Evolutionary conservation across 1,140 invertebrate genomes (phyloP), one percentile per base, ranked within the genome.

Genomic region (Psix sp.): DNA sequence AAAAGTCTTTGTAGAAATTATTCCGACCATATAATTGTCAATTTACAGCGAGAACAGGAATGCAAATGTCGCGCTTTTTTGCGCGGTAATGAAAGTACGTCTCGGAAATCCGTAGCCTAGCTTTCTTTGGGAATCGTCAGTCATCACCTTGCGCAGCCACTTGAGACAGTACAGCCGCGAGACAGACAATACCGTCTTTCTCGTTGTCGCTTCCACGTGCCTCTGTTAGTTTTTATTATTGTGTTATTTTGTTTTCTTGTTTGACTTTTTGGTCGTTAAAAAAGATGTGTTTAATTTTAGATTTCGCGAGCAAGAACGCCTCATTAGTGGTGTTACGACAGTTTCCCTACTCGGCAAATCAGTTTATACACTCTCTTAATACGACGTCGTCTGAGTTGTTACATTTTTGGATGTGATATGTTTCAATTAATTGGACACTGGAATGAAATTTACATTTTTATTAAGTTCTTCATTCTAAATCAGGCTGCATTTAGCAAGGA

Each of bases 91-190:
- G 17, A 57, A 62, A 54, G 35, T 60, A 9, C 39, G 52, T 35
- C 48, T 62, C 56, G 42, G 62, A 77, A 71, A 74, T 71, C 62
- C 59, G 20, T 48, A 63, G 67, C 68, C 68, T 40, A 54, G 65
- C 56, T 70, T 70, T 75, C 73, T 70, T 71, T 51, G 40, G 51
- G 38, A 56, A 67, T 67, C 52, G 17, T 54, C 70, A 42, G 26
- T 43, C 17, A 15, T 5, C 24, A 20, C 40, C 31, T 29, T 31
- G 13, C 17, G 13, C 20, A 45, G 52, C 48, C 54, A 72, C 68
- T 73, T 66, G 68, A 73, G 46, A 60, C 68, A 54, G 54, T 52
- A 73, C 68, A 57, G 48, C 52, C 46, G 46, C 39, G n/a, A n/a
- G 56, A 60, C 57, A 36, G 51, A 57, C 57, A 67, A 46, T 54